Conservation (phyloP, 2,113 vertebrate genomes). For the Otis tarda region DNA sequence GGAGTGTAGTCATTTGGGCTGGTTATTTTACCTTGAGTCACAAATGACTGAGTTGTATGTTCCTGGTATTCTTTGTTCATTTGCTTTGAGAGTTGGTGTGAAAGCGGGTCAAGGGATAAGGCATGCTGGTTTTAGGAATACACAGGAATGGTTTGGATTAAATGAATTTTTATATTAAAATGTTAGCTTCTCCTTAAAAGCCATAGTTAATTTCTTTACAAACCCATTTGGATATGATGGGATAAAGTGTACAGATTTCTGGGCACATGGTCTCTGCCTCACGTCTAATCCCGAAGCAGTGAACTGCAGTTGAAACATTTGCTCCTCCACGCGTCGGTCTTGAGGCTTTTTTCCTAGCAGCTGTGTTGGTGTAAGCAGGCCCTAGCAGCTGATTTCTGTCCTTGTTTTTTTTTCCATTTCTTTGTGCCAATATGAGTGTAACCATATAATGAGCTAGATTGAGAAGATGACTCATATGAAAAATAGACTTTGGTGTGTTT, state of each 20-base stretch:
- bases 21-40: not conserved
- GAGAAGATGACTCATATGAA: not conserved
- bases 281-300: not conserved
- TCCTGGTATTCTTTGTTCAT: not conserved
- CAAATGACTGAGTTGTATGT: not conserved
- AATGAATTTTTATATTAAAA: not conserved
- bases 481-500: not conserved
- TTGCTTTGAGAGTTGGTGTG: not conserved
- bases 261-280: not conserved
- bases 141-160: not conserved
- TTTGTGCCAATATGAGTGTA: not conserved
- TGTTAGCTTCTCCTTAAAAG: not conserved
- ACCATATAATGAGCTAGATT: not conserved
- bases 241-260: not conserved
- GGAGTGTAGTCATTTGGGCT: not conserved
- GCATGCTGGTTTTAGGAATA: not conserved
- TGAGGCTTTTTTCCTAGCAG: not conserved
- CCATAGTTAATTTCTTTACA: not conserved
- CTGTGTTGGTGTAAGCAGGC: not conserved
- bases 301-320: not conserved
- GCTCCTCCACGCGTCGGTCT: not conserved
- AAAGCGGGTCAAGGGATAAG: not conserved
- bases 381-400: not conserved
- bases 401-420: not conserved
- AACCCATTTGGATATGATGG: fast-evolving